Evolutionary conservation across 1,140 invertebrate species (phyloP).

Genomic region (Atta texana): DNA sequence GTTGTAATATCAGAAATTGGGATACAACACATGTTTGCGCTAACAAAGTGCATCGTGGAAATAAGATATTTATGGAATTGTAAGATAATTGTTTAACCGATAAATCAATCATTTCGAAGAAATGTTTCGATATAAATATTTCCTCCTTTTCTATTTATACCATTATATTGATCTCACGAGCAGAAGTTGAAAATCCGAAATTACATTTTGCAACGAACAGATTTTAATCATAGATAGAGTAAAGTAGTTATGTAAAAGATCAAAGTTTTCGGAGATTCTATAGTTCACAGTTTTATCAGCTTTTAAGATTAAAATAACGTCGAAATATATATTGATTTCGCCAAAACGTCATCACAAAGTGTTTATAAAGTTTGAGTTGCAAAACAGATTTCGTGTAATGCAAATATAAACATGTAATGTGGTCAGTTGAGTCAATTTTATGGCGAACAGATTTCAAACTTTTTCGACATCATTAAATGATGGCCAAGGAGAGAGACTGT

Average conservation of each 20-base stretch:
- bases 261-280: constrained; percentile 22
- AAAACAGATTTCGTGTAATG: constrained; percentile 39
- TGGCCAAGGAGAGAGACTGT: no score
- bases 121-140: neutral
- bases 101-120: neutral
- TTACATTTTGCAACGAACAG: constrained; percentile 21
- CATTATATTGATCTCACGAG: neutral
- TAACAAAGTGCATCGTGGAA: neutral
- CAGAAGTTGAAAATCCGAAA: constrained; percentile 9
- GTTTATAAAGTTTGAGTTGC: constrained; percentile 37
- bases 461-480: constrained; percentile 20
- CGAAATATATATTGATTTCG: constrained; percentile 23
- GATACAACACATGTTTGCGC: neutral
- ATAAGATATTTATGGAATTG: neutral
- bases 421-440: constrained; percentile 6
- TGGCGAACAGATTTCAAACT: constrained; percentile 28
- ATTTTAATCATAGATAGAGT: constrained; percentile 25
- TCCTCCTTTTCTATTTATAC: neutral
- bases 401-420: constrained; percentile 31
- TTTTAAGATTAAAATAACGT: constrained; percentile 47
- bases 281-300: neutral
- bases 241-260: constrained; percentile 31
- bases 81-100: neutral
- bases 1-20: constrained; percentile 46
- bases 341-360: constrained; percentile 21